Conservation (phyloP, 1,140 invertebrate genomes). For the Pseudomyrmex flavicornis region DNA sequence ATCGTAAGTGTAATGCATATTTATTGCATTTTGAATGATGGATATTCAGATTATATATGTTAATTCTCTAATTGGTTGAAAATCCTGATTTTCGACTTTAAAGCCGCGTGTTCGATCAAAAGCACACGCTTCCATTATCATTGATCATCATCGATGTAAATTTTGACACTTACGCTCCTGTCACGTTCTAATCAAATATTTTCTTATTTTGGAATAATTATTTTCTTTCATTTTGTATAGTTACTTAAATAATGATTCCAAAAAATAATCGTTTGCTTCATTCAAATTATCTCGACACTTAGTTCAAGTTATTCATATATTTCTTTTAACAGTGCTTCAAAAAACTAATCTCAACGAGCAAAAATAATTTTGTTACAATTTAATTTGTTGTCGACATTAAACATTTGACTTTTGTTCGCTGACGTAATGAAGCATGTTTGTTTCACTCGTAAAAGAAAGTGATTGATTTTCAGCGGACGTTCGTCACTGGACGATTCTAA, state of each 20-base stretch:
- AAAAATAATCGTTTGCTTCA: no score
- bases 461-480: constrained; percentile 59
- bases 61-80: constrained; percentile 23
- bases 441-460: not conserved
- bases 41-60: constrained; percentile 14
- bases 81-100: not conserved
- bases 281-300: no score
- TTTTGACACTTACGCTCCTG: no score
- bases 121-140: not conserved
- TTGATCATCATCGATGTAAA: not conserved
- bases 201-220: no score
- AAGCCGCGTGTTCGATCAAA: not conserved
- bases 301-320: no score
- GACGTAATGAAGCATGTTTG: not conserved
- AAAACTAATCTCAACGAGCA: not conserved
- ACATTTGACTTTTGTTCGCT: not conserved
- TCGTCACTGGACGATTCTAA: constrained; percentile 52
- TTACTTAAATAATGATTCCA: no score
- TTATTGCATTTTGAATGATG: no score
- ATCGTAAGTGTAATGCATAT: not conserved
- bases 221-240: no score
- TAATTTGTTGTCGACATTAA: not conserved
- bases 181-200: no score
- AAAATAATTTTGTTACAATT: not conserved
- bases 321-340: no score